phyloP scores from a whole-genome alignment of 2,888 invertebrate species.

The Dermolepida albohirtum region DNA sequence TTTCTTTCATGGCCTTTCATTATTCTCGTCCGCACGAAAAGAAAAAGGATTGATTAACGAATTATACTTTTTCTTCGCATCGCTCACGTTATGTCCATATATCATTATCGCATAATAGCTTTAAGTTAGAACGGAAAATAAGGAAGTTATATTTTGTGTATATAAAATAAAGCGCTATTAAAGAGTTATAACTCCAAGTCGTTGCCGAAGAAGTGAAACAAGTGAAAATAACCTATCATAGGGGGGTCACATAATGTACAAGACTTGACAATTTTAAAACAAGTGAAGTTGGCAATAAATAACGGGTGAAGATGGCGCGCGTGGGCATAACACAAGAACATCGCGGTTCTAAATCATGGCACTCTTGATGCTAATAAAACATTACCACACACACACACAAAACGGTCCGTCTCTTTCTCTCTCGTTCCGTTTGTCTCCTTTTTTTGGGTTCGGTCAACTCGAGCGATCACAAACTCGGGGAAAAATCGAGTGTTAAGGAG shows the following conservation, averaged over 20 bases:
- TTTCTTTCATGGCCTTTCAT: constrained; percentile 12
- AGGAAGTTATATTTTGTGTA: constrained; percentile 28
- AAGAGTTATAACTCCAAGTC: background rate
- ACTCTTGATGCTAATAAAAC: constrained; percentile 63
- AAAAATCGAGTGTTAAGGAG: background rate
- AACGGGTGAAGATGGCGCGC: constrained; percentile 64
- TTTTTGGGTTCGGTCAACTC: constrained; percentile 1
- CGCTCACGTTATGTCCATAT: constrained; percentile 14
- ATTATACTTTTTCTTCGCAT: background rate
- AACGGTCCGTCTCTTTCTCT: background rate
- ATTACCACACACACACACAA: constrained; percentile 61
- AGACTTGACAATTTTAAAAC: constrained; percentile 62
- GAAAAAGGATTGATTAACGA: background rate
- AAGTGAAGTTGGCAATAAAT: constrained; percentile 63
- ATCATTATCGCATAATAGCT: constrained; percentile 18
- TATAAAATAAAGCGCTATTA: constrained; percentile 8
- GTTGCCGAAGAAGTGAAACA: constrained; percentile 16
- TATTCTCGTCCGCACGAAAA: constrained; percentile 5
- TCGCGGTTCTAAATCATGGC: constrained; percentile 64
- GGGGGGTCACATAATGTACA: constrained; percentile 45
- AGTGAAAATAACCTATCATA: constrained; percentile 44
- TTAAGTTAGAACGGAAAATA: constrained; percentile 5
- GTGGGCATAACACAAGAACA: constrained; percentile 65
- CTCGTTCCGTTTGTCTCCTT: background rate
- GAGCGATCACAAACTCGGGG: background rate